phyloP scores from a whole-genome alignment of 2,888 invertebrate genomes.

The Rhimphoctona megacephalus region DNA sequence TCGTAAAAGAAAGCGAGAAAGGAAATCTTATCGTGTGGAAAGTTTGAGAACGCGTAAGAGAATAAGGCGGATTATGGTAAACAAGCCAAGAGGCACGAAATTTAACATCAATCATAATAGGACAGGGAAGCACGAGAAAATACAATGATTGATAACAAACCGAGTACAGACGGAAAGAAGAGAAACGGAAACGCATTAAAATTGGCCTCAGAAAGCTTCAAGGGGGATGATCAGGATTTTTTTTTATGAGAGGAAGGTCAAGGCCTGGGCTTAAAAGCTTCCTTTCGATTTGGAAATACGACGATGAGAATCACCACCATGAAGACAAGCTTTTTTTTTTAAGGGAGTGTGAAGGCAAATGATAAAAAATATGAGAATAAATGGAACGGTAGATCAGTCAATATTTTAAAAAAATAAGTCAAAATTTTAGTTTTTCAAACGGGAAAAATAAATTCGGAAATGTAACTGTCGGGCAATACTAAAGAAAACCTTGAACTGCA shows the following conservation, averaged over 20 bases:
- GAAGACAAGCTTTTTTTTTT: not conserved
- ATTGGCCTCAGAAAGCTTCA: conserved; percentile 13
- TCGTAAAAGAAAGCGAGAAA: conserved; percentile 23
- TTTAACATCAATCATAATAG: conserved; percentile 37
- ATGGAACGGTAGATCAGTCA: not conserved
- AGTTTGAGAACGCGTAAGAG: conserved; percentile 9
- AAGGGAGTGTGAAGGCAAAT: not conserved
- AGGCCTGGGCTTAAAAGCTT: conserved; percentile 8
- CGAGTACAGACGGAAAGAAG: not conserved
- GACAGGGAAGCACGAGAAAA: conserved; percentile 28
- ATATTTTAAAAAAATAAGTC: not conserved
- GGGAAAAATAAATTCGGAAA: not conserved
- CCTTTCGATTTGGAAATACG: not conserved
- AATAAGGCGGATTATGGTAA: conserved; percentile 38
- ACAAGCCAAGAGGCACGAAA: conserved; percentile 25
- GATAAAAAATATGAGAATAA: not conserved
- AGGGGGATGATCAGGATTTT: conserved; percentile 1
- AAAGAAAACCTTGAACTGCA: not conserved
- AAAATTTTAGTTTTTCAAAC: not conserved
- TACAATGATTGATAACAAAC: conserved; percentile 39
- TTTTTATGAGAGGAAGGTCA: conserved; percentile 1
- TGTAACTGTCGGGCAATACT: not conserved
- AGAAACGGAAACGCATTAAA: conserved; percentile 18
- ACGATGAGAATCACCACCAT: not conserved
- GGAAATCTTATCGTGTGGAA: conserved; percentile 45